These are phyloP conservation scores for Periophthalmus modestus DNA, from an alignment of 2,113 vertebrate genomes.

Conservation along the genomic window DNA sequence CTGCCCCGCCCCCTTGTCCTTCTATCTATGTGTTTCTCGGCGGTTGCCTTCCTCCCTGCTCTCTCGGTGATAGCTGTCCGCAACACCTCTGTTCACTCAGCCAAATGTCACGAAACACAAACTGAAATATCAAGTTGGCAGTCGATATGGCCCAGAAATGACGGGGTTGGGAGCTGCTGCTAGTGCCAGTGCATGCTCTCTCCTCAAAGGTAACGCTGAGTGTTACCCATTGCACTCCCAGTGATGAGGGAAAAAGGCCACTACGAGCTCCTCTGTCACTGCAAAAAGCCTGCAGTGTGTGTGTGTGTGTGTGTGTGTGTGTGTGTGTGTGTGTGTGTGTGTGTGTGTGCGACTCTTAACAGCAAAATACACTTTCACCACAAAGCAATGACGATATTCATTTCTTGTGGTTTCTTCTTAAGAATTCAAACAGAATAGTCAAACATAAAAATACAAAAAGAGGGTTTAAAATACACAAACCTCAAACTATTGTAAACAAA, in stretches of 20 bases:
- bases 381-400: not conserved
- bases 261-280: conserved; percentile 4
- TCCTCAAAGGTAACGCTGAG: conserved; percentile 56
- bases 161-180: conserved; percentile 45
- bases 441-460: too few relatives aligned
- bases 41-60: conserved; percentile 41
- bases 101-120: conserved; percentile 79
- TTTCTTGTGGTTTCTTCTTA: too few relatives aligned
- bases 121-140: conserved; percentile 77
- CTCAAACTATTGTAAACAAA: too few relatives aligned
- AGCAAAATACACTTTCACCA: not conserved
- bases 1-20: conserved; percentile 28
- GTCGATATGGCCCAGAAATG: conserved; percentile 66
- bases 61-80: conserved; percentile 67
- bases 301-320: too few relatives aligned
- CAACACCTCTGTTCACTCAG: conserved; percentile 73
- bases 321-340: too few relatives aligned
- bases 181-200: conserved; percentile 53
- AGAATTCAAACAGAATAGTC: too few relatives aligned
- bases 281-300: not conserved
- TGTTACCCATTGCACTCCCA: conserved; percentile 37
- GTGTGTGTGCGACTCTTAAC: too few relatives aligned
- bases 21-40: conserved; percentile 25
- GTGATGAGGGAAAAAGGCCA: conserved; percentile 43
- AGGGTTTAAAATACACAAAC: too few relatives aligned